These are phyloP conservation scores for Perdita meconis DNA, from an alignment of 2,888 invertebrate genomes.

Conservation along the genomic window DNA sequence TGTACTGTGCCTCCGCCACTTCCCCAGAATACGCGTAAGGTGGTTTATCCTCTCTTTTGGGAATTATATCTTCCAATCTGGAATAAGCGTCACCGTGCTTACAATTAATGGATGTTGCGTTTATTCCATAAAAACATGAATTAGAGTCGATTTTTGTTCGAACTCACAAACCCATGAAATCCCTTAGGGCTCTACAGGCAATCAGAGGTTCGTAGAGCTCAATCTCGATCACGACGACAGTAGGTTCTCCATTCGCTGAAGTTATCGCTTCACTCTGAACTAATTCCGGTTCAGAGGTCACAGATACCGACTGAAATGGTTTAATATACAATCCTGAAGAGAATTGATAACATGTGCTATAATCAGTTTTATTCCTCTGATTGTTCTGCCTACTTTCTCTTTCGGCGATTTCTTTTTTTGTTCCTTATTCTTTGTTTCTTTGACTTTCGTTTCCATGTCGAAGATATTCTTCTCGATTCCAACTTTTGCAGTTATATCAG, in stretches of 20 bases:
- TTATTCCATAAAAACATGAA: too few species aligned
- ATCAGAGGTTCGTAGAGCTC: slow-evolving; percentile 70
- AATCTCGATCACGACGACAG: slow-evolving; percentile 75
- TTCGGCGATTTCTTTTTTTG: slow-evolving; percentile 59
- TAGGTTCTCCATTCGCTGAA: slow-evolving; percentile 68
- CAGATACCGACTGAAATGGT: slow-evolving; percentile 30
- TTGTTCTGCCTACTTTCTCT: slow-evolving; percentile 34
- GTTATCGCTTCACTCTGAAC: slow-evolving; percentile 50
- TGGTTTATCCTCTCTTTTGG: slow-evolving; percentile 28
- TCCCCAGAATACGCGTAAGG: slow-evolving; percentile 69
- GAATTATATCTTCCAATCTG: slow-evolving; percentile 50
- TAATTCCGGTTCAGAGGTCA: slow-evolving; percentile 16
- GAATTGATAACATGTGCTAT: too few species aligned
- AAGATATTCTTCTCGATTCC: slow-evolving; percentile 69
- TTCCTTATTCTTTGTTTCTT: slow-evolving; percentile 59
- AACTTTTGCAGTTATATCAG: slow-evolving; percentile 67
- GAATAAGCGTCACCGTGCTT: too few species aligned
- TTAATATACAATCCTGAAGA: too few species aligned
- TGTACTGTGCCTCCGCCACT: slow-evolving; percentile 73
- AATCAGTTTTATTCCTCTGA: too few species aligned
- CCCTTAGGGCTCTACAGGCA: slow-evolving; percentile 48
- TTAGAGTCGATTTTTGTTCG: not conserved
- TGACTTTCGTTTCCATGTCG: slow-evolving; percentile 14
- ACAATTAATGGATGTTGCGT: too few species aligned
- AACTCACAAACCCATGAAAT: slow-evolving; percentile 61